Evolutionary conservation across 2,113 vertebrate genomes (phyloP).

Genomic region (Plotosus lineatus): DNA sequence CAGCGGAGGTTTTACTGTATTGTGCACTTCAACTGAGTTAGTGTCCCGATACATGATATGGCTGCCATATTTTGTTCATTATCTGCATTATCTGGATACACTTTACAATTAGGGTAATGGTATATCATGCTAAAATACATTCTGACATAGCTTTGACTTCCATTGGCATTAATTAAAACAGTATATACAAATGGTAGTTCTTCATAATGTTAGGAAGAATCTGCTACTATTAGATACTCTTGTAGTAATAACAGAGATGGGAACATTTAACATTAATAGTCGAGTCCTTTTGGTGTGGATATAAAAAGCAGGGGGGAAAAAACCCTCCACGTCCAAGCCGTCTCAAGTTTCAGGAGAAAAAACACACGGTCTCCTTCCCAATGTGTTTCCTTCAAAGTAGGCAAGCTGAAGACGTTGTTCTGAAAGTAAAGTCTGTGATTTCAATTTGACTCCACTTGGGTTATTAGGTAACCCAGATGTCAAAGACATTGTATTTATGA

Average conservation of each 20-base stretch:
- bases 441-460: not conserved
- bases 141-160: too few relatives aligned
- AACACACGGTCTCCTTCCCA: not conserved
- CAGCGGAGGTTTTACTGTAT: too few relatives aligned
- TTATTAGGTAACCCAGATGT: not conserved
- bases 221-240: not conserved
- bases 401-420: not conserved
- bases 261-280: not conserved
- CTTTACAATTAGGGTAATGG: too few relatives aligned
- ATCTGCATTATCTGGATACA: too few relatives aligned
- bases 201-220: not conserved
- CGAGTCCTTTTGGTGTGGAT: not conserved
- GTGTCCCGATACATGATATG: too few relatives aligned
- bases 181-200: not conserved
- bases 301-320: constrained; percentile 18
- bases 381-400: constrained; percentile 16
- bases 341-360: constrained; percentile 3
- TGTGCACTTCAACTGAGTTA: too few relatives aligned
- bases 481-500: not conserved
- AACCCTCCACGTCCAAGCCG: not conserved
- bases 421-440: not conserved
- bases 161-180: too few relatives aligned
- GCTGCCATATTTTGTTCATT: too few relatives aligned
- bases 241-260: not conserved
- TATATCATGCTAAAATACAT: too few relatives aligned